phyloP scores from a whole-genome alignment of 2,797 vertebrate species.

The Sylvilagus floridanus region DNA sequence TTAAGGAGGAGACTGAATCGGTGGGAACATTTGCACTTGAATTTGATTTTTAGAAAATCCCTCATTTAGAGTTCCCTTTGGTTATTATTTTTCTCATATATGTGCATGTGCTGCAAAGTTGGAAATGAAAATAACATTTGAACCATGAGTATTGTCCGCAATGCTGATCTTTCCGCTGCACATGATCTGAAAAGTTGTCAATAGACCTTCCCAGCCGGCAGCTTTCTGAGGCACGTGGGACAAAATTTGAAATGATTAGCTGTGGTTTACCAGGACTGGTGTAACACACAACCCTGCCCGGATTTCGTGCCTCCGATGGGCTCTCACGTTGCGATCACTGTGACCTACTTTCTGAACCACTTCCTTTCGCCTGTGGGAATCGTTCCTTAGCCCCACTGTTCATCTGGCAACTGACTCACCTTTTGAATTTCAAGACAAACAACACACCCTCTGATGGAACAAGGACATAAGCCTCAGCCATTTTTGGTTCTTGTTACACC shows the following conservation, averaged over 20 bases:
- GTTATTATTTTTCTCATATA: conserved; percentile 39
- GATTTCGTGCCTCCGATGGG: not conserved
- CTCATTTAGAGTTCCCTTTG: not conserved
- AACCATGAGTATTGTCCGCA: not conserved
- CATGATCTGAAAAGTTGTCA: not conserved
- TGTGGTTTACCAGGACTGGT: not conserved
- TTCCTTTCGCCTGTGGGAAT: not conserved
- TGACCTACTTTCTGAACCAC: not conserved
- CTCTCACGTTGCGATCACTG: not conserved
- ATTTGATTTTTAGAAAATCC: conserved; percentile 10
- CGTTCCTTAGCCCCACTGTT: not conserved
- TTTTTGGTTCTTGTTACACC: too few species aligned
- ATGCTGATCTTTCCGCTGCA: not conserved
- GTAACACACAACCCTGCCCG: too few species aligned
- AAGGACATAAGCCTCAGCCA: too few species aligned
- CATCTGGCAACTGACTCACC: not conserved
- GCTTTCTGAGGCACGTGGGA: not conserved
- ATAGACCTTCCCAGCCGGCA: not conserved
- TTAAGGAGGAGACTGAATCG: not conserved
- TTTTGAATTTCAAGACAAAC: not conserved
- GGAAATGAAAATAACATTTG: conserved; percentile 17
- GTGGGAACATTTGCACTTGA: not conserved
- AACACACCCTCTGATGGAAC: not conserved
- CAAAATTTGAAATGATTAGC: not conserved
- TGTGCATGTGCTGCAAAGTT: not conserved